Evolutionary conservation across 2,888 invertebrate species (phyloP), one percentile per base, ranked within the genome.

Genomic region (Epirrita christyi): DNA sequence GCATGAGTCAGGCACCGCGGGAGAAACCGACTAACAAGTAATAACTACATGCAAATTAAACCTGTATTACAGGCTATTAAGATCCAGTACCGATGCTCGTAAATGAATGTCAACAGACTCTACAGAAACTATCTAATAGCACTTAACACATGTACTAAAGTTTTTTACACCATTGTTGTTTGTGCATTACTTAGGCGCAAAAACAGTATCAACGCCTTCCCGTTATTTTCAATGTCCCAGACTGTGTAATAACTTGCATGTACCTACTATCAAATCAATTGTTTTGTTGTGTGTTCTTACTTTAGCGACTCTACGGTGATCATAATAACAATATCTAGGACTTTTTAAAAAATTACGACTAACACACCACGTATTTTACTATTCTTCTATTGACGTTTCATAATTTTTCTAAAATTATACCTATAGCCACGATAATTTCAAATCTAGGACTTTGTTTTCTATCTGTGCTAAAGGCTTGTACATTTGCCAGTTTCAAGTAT

Each of bases 31-130:
- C 13, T 10, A 2, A 14, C 36, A 11, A 36, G 7, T 56, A 57
- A 53, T 59, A 55, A 59, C 53, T 54, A 47, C 55, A 67, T 69
- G 63, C 59, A 69, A 68, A 68, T 63, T 46, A 52, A 66, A 66
- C 64, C 59, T 64, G 69, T 64, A 68, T 65, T 55, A 54, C 36
- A 61, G 64, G 64, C 60, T 53, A 57, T 60, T 48, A 45, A 45
- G 52, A 51, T 46, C 38, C 32, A 45, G 52, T 47, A 6, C 34
- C 32, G 9, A 51, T 56, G 64, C 54, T 59, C 58, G 66, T 72
- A 73, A 72, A 76, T 69, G 61, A 75, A 73, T 72, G 73, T 73
- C 75, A 75, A 68, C 59, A 67, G 71, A 78, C 15, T n/a, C 21
- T 21, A n/a, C 14, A 37, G 44, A 44, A 78, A 70, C 45, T 55